Evolutionary conservation across 2,113 vertebrate genomes (phyloP).

Genomic region (Calonectris borealis): DNA sequence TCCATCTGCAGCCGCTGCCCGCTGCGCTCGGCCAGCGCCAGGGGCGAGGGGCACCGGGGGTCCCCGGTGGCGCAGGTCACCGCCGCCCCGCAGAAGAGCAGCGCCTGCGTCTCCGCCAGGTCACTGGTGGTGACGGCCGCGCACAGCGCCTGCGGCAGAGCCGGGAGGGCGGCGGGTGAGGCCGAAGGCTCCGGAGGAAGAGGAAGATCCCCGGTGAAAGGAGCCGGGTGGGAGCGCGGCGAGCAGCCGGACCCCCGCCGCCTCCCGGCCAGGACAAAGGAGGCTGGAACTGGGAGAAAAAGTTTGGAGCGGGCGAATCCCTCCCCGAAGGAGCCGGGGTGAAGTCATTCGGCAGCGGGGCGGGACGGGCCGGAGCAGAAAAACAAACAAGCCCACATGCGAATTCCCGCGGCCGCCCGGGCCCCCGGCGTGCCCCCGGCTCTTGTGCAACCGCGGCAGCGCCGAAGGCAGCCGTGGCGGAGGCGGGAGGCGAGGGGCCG

Average conservation of each 20-base stretch:
- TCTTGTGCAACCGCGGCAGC: background rate
- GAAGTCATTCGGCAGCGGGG: conserved; percentile 30
- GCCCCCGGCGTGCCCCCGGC: background rate
- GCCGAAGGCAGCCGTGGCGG: background rate
- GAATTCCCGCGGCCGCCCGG: background rate
- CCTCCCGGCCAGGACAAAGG: conserved; percentile 7
- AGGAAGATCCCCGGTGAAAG: background rate
- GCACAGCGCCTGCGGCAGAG: conserved; percentile 83
- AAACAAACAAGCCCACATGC: conserved; percentile 27
- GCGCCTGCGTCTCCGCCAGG: conserved; percentile 88
- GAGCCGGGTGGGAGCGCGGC: background rate
- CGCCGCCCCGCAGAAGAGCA: conserved; percentile 92
- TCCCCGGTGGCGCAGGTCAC: conserved; percentile 84
- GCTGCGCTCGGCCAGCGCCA: conserved; percentile 80
- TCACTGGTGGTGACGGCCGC: conserved; percentile 88
- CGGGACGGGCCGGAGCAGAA: background rate
- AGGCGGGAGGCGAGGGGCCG: background rate
- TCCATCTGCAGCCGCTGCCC: conserved; percentile 88
- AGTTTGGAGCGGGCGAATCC: background rate
- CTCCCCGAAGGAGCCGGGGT: background rate
- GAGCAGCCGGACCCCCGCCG: background rate
- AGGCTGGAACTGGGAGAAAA: background rate
- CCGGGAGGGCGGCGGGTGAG: background rate
- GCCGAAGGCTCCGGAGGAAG: background rate
- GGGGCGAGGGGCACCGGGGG: conserved; percentile 72